Evolutionary conservation across 2,888 invertebrate species (phyloP), one percentile per base, ranked within the genome.

Genomic region (Ophion ventricosus): DNA sequence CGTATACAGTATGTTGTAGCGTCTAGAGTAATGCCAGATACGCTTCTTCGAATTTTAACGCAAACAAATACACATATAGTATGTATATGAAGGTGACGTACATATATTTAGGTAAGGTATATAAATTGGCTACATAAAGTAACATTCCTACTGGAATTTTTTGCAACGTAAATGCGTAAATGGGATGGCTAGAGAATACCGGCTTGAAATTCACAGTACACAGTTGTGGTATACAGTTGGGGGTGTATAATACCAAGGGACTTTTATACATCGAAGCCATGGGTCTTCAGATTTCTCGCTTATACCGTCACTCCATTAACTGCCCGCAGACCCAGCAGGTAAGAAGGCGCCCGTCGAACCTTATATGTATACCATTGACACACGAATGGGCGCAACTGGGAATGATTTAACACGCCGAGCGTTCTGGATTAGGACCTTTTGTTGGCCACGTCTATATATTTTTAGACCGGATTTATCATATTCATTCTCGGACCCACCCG

Each of bases 391-490:
- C 74, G 49, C 23, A 63, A 74, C 11, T 14, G 35, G 11, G 25
- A 35, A 35, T 14, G 20, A 59, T 73, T 59, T 59, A 61, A 61
- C 20, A 29, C 40, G 20, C 73, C 59, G 26, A 61, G 25, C 7
- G 17, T 17, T 40, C 4, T 43, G 25, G n/a, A 40, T 5, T 8
- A n/a, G 40, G 35, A 2, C 73, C 49, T 23, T 63, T 54, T 63
- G 54, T 26, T 61, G 43, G 8, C 40, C 2, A 59, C 23, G 3
- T 8, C 23, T 43, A 61, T 61, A 26, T 88, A 87, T 89, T 87
- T 89, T 87, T 89, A 85, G 83, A 87, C 85, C 80, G 88, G 87
- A 90, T 90, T 90, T 88, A 89, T 90, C 88, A 89, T 88, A 63
- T 64, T 84, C 77, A 78, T 81, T 66, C 69, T 78, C 69, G 61